These are phyloP conservation scores for Cyclargus thomasi DNA, from an alignment of 1,140 invertebrate species.

Conservation along the genomic window DNA sequence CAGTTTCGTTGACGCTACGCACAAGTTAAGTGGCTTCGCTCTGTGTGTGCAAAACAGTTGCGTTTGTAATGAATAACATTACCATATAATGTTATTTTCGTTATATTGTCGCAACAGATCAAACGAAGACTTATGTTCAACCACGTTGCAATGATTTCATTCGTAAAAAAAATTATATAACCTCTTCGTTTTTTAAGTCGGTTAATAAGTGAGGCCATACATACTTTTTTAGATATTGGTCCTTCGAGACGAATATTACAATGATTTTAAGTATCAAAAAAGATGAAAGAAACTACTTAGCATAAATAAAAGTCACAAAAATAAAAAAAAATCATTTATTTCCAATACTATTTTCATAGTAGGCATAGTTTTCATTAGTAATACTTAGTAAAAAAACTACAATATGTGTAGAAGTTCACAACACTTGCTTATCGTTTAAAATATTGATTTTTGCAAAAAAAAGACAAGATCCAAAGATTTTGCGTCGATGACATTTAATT, in stretches of 20 bases:
- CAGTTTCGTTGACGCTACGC: too few species aligned
- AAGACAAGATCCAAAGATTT: constrained; percentile 10
- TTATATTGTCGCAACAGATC: too few species aligned
- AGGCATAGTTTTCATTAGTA: constrained; percentile 37
- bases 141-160: too few species aligned
- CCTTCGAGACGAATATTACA: neutral
- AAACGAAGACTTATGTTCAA: too few species aligned
- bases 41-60: too few species aligned
- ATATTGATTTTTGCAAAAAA: constrained; percentile 25
- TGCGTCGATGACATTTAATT: neutral
- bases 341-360: constrained; percentile 42
- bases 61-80: too few species aligned
- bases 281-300: neutral
- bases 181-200: too few species aligned
- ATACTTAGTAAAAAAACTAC: constrained; percentile 38
- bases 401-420: constrained; percentile 34
- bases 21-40: too few species aligned
- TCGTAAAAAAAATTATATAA: too few species aligned
- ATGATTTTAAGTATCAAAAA: neutral
- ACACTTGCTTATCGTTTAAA: constrained; percentile 29
- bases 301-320: constrained; percentile 23
- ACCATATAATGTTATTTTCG: too few species aligned
- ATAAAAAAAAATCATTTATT: constrained; percentile 44
- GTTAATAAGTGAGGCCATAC: too few species aligned
- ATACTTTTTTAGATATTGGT: too few species aligned